Percentiles rank a stretch among this genome's conserved stretches.
phyloP scores from a whole-genome alignment of 2,113 vertebrate species.

The Lophotis ruficrista region DNA sequence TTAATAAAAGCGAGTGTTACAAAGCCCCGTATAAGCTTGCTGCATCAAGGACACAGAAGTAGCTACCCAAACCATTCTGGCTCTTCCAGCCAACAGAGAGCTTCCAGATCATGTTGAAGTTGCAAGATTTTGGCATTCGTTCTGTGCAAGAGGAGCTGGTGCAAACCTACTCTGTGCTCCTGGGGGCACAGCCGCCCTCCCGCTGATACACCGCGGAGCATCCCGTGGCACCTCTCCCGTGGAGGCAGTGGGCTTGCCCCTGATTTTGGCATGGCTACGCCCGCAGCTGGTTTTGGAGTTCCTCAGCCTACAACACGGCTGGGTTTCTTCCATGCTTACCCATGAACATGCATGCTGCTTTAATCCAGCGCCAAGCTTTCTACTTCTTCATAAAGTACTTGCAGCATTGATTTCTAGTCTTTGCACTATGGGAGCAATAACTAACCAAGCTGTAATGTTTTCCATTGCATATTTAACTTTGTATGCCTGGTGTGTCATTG shows the following conservation, averaged over 20 bases:
- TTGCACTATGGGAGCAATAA: slow-evolving; percentile 21
- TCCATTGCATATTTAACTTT: slow-evolving; percentile 25
- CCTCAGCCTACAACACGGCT: not conserved
- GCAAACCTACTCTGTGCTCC: not conserved
- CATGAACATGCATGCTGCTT: not conserved
- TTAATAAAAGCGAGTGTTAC: slow-evolving; percentile 61
- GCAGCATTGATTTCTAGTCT: not conserved
- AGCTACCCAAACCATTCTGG: not conserved
- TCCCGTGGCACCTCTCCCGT: fast-evolving
- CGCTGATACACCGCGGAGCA: fast-evolving
- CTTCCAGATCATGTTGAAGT: not conserved
- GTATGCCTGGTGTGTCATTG: not conserved
- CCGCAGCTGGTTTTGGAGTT: not conserved
- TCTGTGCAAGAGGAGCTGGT: not conserved
- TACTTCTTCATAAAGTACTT: not conserved
- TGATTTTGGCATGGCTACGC: not conserved
- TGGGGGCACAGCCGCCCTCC: not conserved
- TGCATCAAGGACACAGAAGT: not conserved
- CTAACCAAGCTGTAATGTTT: slow-evolving; percentile 22
- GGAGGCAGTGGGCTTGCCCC: not conserved
- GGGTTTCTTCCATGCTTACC: not conserved
- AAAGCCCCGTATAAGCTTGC: not conserved
- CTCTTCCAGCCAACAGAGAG: not conserved
- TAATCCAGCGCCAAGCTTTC: not conserved
- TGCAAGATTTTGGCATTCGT: fast-evolving